These are phyloP conservation scores for Gila robusta DNA, from an alignment of 2,797 vertebrate species.

Conservation along the genomic window DNA sequence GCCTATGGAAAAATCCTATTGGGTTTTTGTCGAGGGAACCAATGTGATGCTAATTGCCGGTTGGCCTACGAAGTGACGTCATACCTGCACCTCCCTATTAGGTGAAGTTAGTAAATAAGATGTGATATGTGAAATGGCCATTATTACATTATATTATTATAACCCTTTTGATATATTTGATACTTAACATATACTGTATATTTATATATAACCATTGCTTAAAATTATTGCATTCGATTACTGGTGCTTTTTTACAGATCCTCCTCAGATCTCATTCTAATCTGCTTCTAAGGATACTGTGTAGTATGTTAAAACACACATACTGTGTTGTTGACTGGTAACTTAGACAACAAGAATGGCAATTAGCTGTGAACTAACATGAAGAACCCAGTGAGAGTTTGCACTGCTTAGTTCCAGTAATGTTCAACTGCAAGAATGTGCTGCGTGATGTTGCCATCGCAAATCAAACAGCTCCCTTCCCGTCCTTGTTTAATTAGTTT, in stretches of 20 bases:
- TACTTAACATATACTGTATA: too few relatives aligned
- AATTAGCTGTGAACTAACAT: slow-evolving; percentile 67
- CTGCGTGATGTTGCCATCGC: slow-evolving; percentile 58
- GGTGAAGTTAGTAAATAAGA: too few relatives aligned
- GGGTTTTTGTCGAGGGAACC: too few relatives aligned
- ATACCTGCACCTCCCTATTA: too few relatives aligned
- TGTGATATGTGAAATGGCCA: too few relatives aligned
- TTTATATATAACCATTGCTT: not conserved
- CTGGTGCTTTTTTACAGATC: slow-evolving; percentile 48
- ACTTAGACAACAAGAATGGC: slow-evolving; percentile 79
- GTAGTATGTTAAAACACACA: slow-evolving; percentile 66
- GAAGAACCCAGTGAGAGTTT: slow-evolving; percentile 56
- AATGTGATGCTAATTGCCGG: too few relatives aligned
- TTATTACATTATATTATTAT: too few relatives aligned
- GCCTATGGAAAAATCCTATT: too few relatives aligned
- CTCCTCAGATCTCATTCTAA: slow-evolving; percentile 58
- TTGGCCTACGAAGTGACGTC: too few relatives aligned
- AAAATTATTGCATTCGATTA: slow-evolving; percentile 49
- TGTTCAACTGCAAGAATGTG: slow-evolving; percentile 64
- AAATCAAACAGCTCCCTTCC: slow-evolving; percentile 57
- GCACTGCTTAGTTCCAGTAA: slow-evolving; percentile 65
- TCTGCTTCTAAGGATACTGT: slow-evolving; percentile 73
- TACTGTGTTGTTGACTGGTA: slow-evolving; percentile 70
- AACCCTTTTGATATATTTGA: too few relatives aligned
- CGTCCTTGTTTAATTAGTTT: slow-evolving; percentile 57